Conservation (phyloP, 1,140 invertebrate species). For the Maconellicoccus hirsutus region DNA sequence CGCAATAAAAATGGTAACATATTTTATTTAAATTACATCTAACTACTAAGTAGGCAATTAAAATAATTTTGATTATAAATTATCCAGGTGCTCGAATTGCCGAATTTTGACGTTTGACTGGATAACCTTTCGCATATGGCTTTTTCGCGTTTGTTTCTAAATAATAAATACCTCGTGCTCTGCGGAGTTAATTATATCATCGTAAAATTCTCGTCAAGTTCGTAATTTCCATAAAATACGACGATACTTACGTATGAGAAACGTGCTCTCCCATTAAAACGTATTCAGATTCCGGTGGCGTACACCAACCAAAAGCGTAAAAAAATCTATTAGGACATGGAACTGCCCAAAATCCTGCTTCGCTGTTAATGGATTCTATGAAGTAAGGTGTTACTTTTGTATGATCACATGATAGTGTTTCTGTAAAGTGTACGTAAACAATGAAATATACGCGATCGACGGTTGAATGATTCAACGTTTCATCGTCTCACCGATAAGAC, state of each 20-base stretch:
- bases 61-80: not conserved
- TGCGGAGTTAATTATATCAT: slow-evolving; percentile 36
- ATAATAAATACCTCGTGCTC: slow-evolving; percentile 67
- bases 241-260: slow-evolving; percentile 54
- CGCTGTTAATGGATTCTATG: slow-evolving; percentile 69
- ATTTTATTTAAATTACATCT: not conserved
- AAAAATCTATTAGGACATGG: slow-evolving; percentile 66
- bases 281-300: slow-evolving; percentile 58
- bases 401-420: slow-evolving; percentile 73
- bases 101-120: slow-evolving; percentile 33
- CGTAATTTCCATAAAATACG: too few species aligned
- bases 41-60: not conserved
- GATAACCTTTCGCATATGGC: slow-evolving; percentile 70
- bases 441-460: too few species aligned
- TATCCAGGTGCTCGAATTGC: not conserved
- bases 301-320: slow-evolving; percentile 68
- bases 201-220: not conserved
- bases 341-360: slow-evolving; percentile 65
- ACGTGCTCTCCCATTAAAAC: slow-evolving; percentile 73
- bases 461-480: slow-evolving; percentile 33
- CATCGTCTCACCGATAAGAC: slow-evolving; percentile 69
- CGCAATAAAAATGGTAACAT: not conserved
- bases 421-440: slow-evolving; percentile 41
- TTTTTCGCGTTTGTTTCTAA: slow-evolving; percentile 72
- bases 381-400: slow-evolving; percentile 82